Conservation (phyloP, 1,140 invertebrate genomes). For the Zaprionus nigranus region DNA sequence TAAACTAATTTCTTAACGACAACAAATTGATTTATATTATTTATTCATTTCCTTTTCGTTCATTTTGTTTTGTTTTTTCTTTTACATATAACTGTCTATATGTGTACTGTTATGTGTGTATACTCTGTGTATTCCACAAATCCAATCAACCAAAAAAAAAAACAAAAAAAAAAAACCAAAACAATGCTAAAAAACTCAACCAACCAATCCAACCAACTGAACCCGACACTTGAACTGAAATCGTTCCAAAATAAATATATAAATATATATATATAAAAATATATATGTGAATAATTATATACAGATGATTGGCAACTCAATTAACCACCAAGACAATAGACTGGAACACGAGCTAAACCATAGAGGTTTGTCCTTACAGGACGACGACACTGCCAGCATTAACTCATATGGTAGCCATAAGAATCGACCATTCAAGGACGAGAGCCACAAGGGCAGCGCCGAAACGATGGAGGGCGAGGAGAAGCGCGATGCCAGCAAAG, state of each 20-base stretch:
- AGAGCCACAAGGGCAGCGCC: slow-evolving; percentile 94
- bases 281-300: slow-evolving; percentile 69
- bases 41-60: slow-evolving; percentile 77
- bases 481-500: slow-evolving; percentile 95
- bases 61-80: slow-evolving; percentile 70
- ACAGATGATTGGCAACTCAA: slow-evolving; percentile 87
- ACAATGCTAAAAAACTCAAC: slow-evolving; percentile 49
- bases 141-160: slow-evolving; percentile 67
- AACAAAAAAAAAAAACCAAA: slow-evolving; percentile 38
- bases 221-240: slow-evolving; percentile 75
- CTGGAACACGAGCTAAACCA: slow-evolving; percentile 90
- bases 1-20: slow-evolving; percentile 67
- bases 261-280: slow-evolving; percentile 47
- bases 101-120: slow-evolving; percentile 76
- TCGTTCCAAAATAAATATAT: slow-evolving; percentile 42
- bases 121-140: slow-evolving; percentile 67
- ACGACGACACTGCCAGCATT: slow-evolving; percentile 92
- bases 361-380: slow-evolving; percentile 87
- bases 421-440: slow-evolving; percentile 93
- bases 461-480: slow-evolving; percentile 93
- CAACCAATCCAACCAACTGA: slow-evolving; percentile 69
- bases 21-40: slow-evolving; percentile 74
- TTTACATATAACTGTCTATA: slow-evolving; percentile 78
- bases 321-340: slow-evolving; percentile 91
- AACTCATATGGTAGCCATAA: slow-evolving; percentile 97